phyloP scores from a whole-genome alignment of 2,113 vertebrate species.

The Etia nguti region DNA sequence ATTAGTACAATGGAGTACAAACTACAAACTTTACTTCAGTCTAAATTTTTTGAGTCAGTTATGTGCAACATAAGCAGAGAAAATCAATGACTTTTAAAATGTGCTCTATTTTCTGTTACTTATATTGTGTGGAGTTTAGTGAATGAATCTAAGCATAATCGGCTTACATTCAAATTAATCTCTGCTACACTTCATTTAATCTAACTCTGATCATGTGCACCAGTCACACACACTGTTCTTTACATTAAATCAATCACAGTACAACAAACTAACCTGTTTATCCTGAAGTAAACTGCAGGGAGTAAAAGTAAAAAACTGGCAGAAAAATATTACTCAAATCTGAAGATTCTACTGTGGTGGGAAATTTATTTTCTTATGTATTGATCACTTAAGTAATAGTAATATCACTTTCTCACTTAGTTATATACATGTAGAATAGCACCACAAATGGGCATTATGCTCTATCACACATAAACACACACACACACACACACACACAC shows the following conservation, averaged over 20 bases:
- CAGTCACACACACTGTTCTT: background rate
- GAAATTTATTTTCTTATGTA: background rate
- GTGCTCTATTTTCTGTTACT: background rate
- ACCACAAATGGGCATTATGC: background rate
- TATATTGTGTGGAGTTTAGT: background rate
- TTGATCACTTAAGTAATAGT: background rate
- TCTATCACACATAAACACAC: accelerated
- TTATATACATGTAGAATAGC: background rate
- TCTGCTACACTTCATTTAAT: too few relatives aligned
- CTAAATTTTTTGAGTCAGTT: too few relatives aligned
- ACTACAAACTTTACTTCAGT: too few relatives aligned
- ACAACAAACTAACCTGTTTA: accelerated
- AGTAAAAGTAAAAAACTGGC: background rate
- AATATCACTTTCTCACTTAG: background rate
- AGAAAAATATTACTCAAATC: background rate
- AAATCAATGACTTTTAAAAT: background rate
- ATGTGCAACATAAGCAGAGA: accelerated
- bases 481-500: too few relatives aligned
- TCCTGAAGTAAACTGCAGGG: background rate
- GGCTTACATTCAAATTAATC: too few relatives aligned
- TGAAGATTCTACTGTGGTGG: background rate
- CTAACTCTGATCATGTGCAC: too few relatives aligned
- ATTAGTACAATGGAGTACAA: too few relatives aligned
- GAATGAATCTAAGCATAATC: too few relatives aligned
- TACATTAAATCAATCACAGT: background rate